Percentiles rank a stretch among this genome's conserved stretches.
Evolutionary conservation across 2,888 invertebrate genomes (phyloP).

Genomic region (Dicycla oo): DNA sequence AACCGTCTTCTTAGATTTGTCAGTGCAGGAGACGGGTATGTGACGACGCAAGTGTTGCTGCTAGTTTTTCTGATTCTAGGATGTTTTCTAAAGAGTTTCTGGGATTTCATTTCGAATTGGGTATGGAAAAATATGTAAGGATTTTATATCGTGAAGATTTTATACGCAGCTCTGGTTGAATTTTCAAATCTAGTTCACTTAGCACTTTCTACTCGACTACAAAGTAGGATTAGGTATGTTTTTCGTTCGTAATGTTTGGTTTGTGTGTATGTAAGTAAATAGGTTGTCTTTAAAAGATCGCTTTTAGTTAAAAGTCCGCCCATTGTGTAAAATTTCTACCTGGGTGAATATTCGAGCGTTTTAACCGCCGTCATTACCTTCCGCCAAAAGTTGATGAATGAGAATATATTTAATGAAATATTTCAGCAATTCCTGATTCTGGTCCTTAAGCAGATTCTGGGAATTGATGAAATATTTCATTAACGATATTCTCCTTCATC

Average conservation of each 20-base stretch:
- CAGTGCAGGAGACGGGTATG: conserved; percentile 58
- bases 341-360: too few species aligned
- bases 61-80: background rate
- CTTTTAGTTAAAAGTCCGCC: background rate
- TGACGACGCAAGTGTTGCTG: conserved; percentile 27
- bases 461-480: too few species aligned
- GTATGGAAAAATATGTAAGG: background rate
- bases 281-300: background rate
- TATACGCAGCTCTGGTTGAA: background rate
- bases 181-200: background rate
- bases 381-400: too few species aligned
- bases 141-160: too few species aligned
- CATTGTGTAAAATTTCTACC: too few species aligned
- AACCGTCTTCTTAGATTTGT: conserved; percentile 77
- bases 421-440: too few species aligned
- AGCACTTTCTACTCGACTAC: background rate
- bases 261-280: background rate
- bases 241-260: background rate
- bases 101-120: background rate
- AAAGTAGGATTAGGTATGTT: background rate
- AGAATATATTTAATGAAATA: too few species aligned
- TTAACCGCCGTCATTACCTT: too few species aligned
- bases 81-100: background rate
- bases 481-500: too few species aligned
- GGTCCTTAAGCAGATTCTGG: too few species aligned